Percentiles rank a stretch among this genome's conserved stretches.
Conservation (phyloP, 2,113 vertebrate genomes). For the Solea solea region DNA sequence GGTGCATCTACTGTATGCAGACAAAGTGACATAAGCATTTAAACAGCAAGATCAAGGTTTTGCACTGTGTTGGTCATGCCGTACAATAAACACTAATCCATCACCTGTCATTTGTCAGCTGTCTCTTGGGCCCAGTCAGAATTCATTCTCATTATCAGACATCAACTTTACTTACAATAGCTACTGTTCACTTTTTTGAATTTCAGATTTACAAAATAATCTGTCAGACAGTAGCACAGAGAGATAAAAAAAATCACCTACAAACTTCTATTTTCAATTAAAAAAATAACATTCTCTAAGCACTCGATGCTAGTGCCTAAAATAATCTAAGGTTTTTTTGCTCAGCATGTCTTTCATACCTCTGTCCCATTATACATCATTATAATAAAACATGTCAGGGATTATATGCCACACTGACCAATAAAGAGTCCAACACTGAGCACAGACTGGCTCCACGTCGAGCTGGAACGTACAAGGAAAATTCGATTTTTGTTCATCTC, state of each 20-base stretch:
- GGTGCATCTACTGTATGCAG: too few relatives aligned
- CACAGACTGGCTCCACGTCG: background rate
- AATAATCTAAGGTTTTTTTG: constrained; percentile 6
- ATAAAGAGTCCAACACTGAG: background rate
- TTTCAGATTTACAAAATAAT: constrained; percentile 6
- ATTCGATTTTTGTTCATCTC: constrained; percentile 27
- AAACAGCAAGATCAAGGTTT: too few relatives aligned
- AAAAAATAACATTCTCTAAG: background rate
- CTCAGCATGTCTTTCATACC: constrained; percentile 16
- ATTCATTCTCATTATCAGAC: constrained; percentile 8
- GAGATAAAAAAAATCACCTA: constrained; percentile 15
- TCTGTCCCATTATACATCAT: constrained; percentile 1
- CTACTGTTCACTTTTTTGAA: constrained; percentile 13
- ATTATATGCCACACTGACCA: constrained; percentile 17
- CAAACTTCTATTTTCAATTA: background rate
- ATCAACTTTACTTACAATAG: constrained; percentile 19
- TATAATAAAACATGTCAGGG: constrained; percentile 13
- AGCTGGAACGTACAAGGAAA: constrained; percentile 10
- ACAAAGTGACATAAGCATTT: too few relatives aligned
- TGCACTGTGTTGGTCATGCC: too few relatives aligned
- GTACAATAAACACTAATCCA: too few relatives aligned
- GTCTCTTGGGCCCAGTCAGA: background rate
- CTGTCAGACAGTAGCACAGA: background rate
- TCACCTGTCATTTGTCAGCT: too few relatives aligned
- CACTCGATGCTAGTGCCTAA: background rate